Evolutionary conservation across 2,888 invertebrate genomes (phyloP).

Genomic region (Ennomos quercinarius): DNA sequence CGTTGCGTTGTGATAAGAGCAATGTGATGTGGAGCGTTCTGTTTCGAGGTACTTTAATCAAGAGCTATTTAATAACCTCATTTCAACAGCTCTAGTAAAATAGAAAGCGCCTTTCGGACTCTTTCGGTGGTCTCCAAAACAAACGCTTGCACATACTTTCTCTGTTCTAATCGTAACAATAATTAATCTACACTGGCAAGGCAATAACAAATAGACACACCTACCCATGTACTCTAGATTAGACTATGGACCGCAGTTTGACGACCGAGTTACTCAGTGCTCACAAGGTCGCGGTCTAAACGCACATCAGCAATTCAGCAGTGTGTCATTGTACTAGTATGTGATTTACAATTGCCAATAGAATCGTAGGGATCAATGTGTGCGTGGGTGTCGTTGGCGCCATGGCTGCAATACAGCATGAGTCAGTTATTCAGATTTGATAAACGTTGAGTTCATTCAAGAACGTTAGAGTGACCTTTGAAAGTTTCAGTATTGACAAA

Average conservation of each 20-base stretch:
- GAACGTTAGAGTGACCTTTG: too few relatives aligned
- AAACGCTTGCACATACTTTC: not conserved
- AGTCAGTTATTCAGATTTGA: slow-evolving; percentile 8
- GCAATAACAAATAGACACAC: slow-evolving; percentile 40
- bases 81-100: too few relatives aligned
- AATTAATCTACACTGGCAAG: slow-evolving; percentile 17
- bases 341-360: slow-evolving; percentile 23
- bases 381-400: slow-evolving; percentile 35
- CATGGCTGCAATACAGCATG: slow-evolving; percentile 8
- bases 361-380: slow-evolving; percentile 30
- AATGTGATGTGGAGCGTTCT: too few relatives aligned
- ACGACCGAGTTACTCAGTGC: slow-evolving; percentile 51
- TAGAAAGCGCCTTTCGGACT: too few relatives aligned
- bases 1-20: too few relatives aligned
- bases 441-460: not conserved
- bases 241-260: slow-evolving; percentile 37
- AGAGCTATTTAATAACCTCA: too few relatives aligned
- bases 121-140: too few relatives aligned
- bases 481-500: too few relatives aligned
- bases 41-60: too few relatives aligned
- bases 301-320: slow-evolving; percentile 6
- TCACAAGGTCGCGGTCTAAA: slow-evolving; percentile 46
- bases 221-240: slow-evolving; percentile 9
- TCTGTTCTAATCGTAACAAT: not conserved
- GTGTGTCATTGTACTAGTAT: slow-evolving; percentile 5